A percentile compares a stretch with the other conserved stretches of the same genome.
Evolutionary conservation across 2,113 vertebrate species (phyloP).

Genomic region (Motacilla alba): DNA sequence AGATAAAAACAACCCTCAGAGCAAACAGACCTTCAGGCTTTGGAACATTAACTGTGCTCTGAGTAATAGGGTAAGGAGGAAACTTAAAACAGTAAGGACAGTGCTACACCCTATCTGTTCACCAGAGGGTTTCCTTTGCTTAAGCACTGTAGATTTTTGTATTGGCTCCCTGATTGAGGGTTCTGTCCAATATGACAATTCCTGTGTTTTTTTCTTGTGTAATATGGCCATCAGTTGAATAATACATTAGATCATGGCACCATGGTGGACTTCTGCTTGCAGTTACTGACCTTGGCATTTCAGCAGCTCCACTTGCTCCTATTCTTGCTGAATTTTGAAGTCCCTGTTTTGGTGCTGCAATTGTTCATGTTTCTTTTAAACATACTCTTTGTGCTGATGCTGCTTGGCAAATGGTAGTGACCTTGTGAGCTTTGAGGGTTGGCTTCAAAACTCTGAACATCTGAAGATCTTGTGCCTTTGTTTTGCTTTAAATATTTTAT

Average conservation of each 20-base stretch:
- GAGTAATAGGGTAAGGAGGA: not conserved
- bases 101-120: not conserved
- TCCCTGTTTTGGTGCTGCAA: not conserved
- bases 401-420: slow-evolving; percentile 45
- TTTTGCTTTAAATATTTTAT: slow-evolving; percentile 62
- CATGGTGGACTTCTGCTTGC: not conserved
- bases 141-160: not conserved
- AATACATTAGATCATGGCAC: not conserved
- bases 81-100: not conserved
- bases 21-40: not conserved
- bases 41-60: not conserved
- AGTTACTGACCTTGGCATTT: not conserved
- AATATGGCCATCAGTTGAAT: not conserved
- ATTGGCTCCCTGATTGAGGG: not conserved
- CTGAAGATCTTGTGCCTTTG: slow-evolving; percentile 18
- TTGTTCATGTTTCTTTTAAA: slow-evolving; percentile 44
- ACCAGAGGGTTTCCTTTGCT: not conserved
- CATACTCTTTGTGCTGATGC: not conserved
- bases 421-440: slow-evolving; percentile 24
- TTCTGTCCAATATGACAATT: not conserved
- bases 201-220: not conserved
- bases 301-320: not conserved
- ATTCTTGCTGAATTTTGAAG: not conserved
- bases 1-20: not conserved
- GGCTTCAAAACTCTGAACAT: slow-evolving; percentile 28